Conservation (phyloP, 2,888 invertebrate genomes). For the Didymodactylos carnosus region DNA sequence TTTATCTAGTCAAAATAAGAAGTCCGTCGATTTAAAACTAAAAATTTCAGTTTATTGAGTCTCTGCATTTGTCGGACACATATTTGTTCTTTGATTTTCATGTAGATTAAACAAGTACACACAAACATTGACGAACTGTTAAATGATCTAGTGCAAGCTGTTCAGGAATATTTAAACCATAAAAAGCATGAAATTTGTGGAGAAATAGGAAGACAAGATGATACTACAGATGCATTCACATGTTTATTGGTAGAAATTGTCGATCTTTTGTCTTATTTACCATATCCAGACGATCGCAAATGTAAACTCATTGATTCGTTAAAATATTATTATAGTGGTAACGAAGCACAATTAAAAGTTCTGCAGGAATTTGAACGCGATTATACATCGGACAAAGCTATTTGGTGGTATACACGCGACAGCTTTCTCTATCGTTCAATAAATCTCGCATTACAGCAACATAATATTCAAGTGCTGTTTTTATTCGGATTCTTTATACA, state of each 20-base stretch:
- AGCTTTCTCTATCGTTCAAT: not conserved
- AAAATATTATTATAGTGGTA: not conserved
- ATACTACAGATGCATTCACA: not conserved
- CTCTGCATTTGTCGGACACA: too few relatives aligned
- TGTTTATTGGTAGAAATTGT: not conserved
- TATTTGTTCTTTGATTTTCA: not conserved
- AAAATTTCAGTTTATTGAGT: too few relatives aligned
- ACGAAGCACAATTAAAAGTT: not conserved
- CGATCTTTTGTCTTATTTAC: not conserved
- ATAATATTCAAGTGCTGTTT: not conserved
- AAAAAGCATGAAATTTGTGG: not conserved
- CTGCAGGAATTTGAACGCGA: not conserved
- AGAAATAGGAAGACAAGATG: not conserved
- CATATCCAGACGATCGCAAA: not conserved
- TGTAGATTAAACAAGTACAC: not conserved
- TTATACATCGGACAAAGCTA: not conserved
- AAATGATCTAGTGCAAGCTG: not conserved
- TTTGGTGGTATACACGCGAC: not conserved
- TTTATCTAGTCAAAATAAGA: too few relatives aligned
- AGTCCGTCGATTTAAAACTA: too few relatives aligned
- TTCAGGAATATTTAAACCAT: not conserved
- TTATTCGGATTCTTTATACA: not conserved
- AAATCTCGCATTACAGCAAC: not conserved
- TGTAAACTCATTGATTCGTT: not conserved
- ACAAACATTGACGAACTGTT: too few relatives aligned